phyloP scores from a whole-genome alignment of 2,888 invertebrate genomes.

The Incurvaria masculella region DNA sequence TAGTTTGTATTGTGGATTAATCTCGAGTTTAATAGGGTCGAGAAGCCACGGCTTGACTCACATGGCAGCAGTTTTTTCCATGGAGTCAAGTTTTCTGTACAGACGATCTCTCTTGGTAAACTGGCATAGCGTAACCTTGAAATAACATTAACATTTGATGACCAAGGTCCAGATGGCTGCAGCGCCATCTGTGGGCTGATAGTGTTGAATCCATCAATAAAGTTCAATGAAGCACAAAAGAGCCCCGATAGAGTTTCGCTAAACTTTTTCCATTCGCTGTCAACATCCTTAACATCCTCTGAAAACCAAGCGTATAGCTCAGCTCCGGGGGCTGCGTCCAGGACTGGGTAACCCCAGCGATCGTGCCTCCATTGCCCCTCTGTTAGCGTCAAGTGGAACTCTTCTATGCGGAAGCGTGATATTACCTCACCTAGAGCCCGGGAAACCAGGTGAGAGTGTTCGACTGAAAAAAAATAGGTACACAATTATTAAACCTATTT shows the following conservation, averaged over 20 bases:
- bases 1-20: conserved; percentile 91
- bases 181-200: conserved; percentile 81
- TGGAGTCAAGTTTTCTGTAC: conserved; percentile 98
- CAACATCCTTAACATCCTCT: conserved; percentile 62
- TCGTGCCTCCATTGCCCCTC: conserved; percentile 93
- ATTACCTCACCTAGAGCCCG: conserved; percentile 87
- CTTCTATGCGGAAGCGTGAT: conserved; percentile 78
- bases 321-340: conserved; percentile 89
- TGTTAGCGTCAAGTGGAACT: conserved; percentile 87
- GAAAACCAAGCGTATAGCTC: conserved; percentile 94
- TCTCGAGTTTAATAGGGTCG: conserved; percentile 84
- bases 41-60: conserved; percentile 83
- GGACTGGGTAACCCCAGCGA: conserved; percentile 91
- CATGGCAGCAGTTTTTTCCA: conserved; percentile 98
- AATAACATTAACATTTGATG: conserved; percentile 43
- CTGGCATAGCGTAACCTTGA: conserved; percentile 75
- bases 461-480: conserved; percentile 59
- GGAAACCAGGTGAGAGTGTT: conserved; percentile 85
- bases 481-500: too few relatives aligned
- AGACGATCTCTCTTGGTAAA: conserved; percentile 94
- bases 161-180: conserved; percentile 67
- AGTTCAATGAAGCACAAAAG: conserved; percentile 95
- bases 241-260: conserved; percentile 91
- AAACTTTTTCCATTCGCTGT: conserved; percentile 83
- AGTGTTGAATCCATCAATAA: conserved; percentile 82